Base-by-base conservation (phyloP, 2,888 invertebrate genomes). In the Sycophila texana region DNA sequence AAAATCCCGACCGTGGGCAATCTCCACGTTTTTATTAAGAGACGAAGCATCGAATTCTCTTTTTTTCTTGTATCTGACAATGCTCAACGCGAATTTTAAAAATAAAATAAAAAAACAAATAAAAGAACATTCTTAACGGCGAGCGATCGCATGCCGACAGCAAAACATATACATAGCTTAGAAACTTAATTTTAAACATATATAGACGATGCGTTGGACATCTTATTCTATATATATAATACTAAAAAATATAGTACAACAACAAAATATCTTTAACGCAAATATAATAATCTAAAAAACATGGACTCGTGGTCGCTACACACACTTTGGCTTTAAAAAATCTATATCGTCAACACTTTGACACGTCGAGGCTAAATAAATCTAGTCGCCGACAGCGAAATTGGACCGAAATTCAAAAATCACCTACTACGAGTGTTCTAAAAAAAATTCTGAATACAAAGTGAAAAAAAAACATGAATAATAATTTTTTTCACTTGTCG, bases 11-110 rank as follows among this genome's bases (percentile, higher is more conserved):
- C 83, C 81, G 81, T 81, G 74, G 77, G 82, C 85, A 85, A 88
- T 87, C 86, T 88, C 87, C 86, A 86, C 84, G 81, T 85, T 86
- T 87, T 86, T 81, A 80, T 73, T 26, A 71, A 60, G 22, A 76
- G 68, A 75, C 61, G 72, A 72, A 74, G 55, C 55, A 75, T 67
- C 66, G 66, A 78, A 76, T 72, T 14, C 12, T 71, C 7, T 39
- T 14, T 30, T 30, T 49, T 49, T 26, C 26, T 63, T 63, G 47
- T 73, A 68, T 73, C 55, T 60, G 60, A 61, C 66, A 65, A 77
- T 77, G 73, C 72, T 70, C 53, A 20, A 57, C 74, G 20, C 47
- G 20, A 39, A 58, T 16, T 65, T 57, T 22, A 39, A 68, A 47
- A 74, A 60, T 67, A 20, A 26, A 30, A 7, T 2, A 26, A 26